These are phyloP conservation scores for Margaritifera margaritifera DNA, from an alignment of 2,888 invertebrate species.

Conservation along the genomic window DNA sequence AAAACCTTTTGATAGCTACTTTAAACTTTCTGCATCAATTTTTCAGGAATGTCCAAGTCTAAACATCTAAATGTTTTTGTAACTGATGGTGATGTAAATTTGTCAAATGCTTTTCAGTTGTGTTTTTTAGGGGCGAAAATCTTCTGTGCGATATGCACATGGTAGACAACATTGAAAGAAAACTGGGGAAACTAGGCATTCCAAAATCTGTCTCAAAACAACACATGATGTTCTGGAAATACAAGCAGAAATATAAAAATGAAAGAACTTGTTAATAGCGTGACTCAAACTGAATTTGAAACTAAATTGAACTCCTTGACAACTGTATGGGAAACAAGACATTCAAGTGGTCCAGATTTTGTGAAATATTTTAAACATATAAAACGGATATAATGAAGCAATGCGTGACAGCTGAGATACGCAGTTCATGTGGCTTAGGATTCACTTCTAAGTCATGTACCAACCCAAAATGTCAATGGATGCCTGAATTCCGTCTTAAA, in stretches of 20 bases:
- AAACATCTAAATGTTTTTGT: constrained; percentile 1
- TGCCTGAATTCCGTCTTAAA: constrained; percentile 11
- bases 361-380: constrained; percentile 9
- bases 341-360: constrained; percentile 10
- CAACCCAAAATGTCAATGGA: constrained; percentile 18
- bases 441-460: constrained; percentile 11
- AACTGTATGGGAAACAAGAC: constrained; percentile 1
- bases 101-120: constrained; percentile 5
- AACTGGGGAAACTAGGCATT: no score
- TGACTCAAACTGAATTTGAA: constrained; percentile 4
- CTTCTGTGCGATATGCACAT: constrained; percentile 15
- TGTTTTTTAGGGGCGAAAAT: no score
- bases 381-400: constrained; percentile 11
- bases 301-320: background rate
- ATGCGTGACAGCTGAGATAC: constrained; percentile 8
- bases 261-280: constrained; percentile 6
- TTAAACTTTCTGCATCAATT: no score
- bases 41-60: constrained; percentile 1
- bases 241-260: constrained; percentile 1
- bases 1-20: background rate
- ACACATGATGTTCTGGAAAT: constrained; percentile 3
- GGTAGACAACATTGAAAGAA: constrained; percentile 10
- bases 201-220: no score
- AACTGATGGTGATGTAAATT: constrained; percentile 10
- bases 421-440: constrained; percentile 8